phyloP scores from a whole-genome alignment of 2,888 invertebrate species.

The Macrophya annulata region DNA sequence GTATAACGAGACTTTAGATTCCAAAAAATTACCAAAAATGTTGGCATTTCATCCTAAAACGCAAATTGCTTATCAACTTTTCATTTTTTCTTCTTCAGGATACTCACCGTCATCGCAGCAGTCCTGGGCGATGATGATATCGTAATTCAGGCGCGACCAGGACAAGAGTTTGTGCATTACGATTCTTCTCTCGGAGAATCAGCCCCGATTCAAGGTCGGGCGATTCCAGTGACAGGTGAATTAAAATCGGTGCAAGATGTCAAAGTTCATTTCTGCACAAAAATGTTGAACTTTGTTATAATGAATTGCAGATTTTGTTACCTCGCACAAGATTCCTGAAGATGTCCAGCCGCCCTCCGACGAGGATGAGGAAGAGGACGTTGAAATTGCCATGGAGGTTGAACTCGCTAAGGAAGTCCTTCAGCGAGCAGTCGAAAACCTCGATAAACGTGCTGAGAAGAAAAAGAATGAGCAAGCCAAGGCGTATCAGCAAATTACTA shows the following conservation, averaged over 20 bases:
- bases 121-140: slow-evolving; percentile 82
- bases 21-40: neutral
- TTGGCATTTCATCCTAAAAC: neutral
- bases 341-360: slow-evolving; percentile 74
- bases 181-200: slow-evolving; percentile 76
- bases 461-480: slow-evolving; percentile 70
- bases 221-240: slow-evolving; percentile 68
- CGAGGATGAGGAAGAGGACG: slow-evolving; percentile 72
- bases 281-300: neutral
- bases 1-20: neutral
- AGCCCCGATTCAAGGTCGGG: slow-evolving; percentile 61
- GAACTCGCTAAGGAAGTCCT: slow-evolving; percentile 64
- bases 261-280: neutral
- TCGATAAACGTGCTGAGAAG: slow-evolving; percentile 62
- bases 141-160: slow-evolving; percentile 84
- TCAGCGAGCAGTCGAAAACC: slow-evolving; percentile 58
- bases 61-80: neutral
- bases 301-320: slow-evolving; percentile 82
- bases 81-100: slow-evolving; percentile 78
- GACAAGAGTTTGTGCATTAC: slow-evolving; percentile 86
- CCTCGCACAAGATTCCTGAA: slow-evolving; percentile 87
- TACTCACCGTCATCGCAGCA: slow-evolving; percentile 80
- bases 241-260: neutral
- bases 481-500: slow-evolving; percentile 63
- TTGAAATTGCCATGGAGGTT: slow-evolving; percentile 61